These are phyloP conservation scores for Electrophaes corylata DNA, from an alignment of 2,888 invertebrate genomes.

Conservation along the genomic window DNA sequence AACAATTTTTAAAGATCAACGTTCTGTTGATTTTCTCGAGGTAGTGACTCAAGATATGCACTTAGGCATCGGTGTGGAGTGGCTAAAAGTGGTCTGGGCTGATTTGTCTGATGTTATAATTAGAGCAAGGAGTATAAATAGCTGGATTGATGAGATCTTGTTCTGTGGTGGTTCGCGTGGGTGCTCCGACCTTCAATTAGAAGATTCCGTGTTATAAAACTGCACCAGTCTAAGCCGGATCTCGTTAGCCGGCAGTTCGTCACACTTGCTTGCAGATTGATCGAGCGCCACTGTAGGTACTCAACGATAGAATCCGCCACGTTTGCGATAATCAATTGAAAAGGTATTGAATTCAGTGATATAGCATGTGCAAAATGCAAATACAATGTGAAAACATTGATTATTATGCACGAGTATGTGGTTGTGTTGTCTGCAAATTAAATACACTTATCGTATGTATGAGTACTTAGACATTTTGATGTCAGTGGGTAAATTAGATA, in stretches of 20 bases:
- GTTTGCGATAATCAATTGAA: conserved; percentile 53
- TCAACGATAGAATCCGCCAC: background rate
- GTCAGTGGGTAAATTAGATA: conserved; percentile 72
- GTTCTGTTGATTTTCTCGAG: conserved; percentile 41
- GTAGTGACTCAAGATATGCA: conserved; percentile 58
- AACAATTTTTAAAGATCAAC: conserved; percentile 44
- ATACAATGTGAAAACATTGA: conserved; percentile 50
- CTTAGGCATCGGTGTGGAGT: conserved; percentile 43
- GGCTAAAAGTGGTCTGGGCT: conserved; percentile 62
- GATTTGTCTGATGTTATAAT: conserved; percentile 65
- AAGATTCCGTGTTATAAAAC: conserved; percentile 57
- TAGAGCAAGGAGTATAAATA: conserved; percentile 70
- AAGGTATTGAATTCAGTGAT: conserved; percentile 39
- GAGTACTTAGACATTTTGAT: conserved; percentile 51
- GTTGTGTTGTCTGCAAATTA: conserved; percentile 52
- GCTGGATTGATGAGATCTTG: conserved; percentile 61
- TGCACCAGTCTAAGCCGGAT: conserved; percentile 58
- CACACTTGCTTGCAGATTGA: conserved; percentile 54
- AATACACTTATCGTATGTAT: conserved; percentile 57
- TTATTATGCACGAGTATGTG: conserved; percentile 43
- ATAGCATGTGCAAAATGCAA: conserved; percentile 38
- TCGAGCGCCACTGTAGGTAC: conserved; percentile 57
- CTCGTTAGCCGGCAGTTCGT: conserved; percentile 50
- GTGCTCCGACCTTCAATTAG: conserved; percentile 71
- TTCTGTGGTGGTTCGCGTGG: conserved; percentile 61